Evolutionary conservation across 2,113 vertebrate species (phyloP), one percentile per base, ranked within the genome.

Genomic region (Felis chaus): DNA sequence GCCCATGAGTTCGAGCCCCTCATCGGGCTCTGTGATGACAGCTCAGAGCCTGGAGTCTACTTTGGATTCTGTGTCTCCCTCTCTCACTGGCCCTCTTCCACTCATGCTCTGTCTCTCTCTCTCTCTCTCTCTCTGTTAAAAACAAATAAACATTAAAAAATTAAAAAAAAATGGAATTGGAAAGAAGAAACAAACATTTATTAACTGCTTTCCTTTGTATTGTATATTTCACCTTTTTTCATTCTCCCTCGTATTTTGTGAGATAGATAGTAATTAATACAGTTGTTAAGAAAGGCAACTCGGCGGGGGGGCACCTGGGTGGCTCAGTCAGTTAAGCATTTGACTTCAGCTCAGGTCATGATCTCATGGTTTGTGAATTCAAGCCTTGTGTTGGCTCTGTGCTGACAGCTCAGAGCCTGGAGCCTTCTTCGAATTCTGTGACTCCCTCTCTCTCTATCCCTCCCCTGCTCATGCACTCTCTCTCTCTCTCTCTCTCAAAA

Each of bases 141-240:
- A 45, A 45, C 45, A 45, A 45, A 45, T 45, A 45, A 45, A 45
- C 45, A 45, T 45, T 45, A 45, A 45, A 45, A 9, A 45, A 45
- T 45, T 1, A 45, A 45, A 45, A 45, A 45, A 45, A 45, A 45
- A 91, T 96, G 65, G 90, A 92, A 94, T 7, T 84, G 57, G 83
- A 96, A 84, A 76, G 69, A 89, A 87, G 79, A 69, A 95, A 88
- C 53, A 93, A 93, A 92, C 69, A 83, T 85, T 91, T 84, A 66
- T 92, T 73, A 73, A 65, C 82, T 93, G 79, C 73, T 92, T 96
- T 89, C 82, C 82, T 81, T 1, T 73, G 55, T 41, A 23, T 84
- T 53, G 19, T 33, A 36, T 27, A 33, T 57, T 89, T 81, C 65
- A 81, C 83, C 55, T 80, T 78, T 27, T 63, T 87, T 73, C 19